These are phyloP conservation scores for Hyperoodon ampullatus DNA, from an alignment of 2,113 vertebrate species.

Conservation along the genomic window DNA sequence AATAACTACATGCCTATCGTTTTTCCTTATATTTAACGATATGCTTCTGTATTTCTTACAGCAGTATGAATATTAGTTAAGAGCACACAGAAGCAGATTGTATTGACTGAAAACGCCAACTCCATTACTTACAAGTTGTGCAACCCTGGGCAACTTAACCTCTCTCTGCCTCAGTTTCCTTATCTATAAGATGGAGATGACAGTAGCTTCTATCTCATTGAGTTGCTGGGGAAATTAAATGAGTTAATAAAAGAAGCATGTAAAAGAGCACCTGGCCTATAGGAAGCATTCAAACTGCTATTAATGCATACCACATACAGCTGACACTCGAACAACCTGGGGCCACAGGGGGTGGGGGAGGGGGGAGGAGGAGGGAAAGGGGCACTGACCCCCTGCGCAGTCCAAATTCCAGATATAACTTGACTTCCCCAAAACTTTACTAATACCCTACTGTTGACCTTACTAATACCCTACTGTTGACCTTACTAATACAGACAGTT, in stretches of 20 bases:
- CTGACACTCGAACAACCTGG: neutral
- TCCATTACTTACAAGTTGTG: neutral
- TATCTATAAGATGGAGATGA: neutral
- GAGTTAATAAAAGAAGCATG: neutral
- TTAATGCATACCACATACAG: neutral
- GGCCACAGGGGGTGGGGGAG: neutral
- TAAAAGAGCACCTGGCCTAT: neutral
- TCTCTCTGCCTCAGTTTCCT: constrained; percentile 2
- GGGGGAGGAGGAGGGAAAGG: rapidly evolving
- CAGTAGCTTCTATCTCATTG: neutral
- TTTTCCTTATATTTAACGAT: neutral
- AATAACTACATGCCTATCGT: neutral
- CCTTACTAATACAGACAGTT: neutral
- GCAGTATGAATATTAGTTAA: neutral
- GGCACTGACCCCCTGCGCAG: neutral
- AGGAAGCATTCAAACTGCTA: neutral
- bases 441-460: neutral
- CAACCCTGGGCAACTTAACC: neutral
- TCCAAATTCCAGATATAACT: neutral
- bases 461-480: neutral
- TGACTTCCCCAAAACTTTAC: neutral
- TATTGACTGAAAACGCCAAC: neutral
- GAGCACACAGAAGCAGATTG: neutral
- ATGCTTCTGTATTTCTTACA: neutral
- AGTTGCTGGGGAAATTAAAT: neutral